These are phyloP conservation scores for Eutrigla gurnardus DNA, from an alignment of 2,797 vertebrate species.

Conservation along the genomic window DNA sequence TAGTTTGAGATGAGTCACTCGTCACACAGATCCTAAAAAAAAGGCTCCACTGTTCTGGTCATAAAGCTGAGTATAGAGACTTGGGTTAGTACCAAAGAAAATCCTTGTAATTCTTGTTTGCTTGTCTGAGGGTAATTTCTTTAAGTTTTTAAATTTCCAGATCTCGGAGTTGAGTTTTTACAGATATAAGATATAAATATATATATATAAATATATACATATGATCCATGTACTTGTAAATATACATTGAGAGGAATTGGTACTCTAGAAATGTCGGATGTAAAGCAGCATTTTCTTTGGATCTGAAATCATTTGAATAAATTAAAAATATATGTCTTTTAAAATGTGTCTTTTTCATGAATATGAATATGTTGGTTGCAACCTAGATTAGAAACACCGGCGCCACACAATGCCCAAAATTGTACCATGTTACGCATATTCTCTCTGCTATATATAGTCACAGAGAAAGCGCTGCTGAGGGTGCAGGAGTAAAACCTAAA, in stretches of 20 bases:
- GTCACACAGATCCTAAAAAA: conserved; percentile 43
- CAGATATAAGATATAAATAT: conserved; percentile 51
- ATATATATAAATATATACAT: conserved; percentile 31
- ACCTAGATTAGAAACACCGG: background rate
- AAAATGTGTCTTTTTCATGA: conserved; percentile 43
- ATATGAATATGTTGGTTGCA: conserved; percentile 10
- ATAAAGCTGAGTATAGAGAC: conserved; percentile 43
- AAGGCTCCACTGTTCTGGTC: conserved; percentile 24
- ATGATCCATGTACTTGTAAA: conserved; percentile 71
- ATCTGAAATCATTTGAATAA: conserved; percentile 70
- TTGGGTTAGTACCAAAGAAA: conserved; percentile 46
- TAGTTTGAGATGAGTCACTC: conserved; percentile 56
- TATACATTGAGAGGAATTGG: conserved; percentile 60
- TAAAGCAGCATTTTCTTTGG: conserved; percentile 62
- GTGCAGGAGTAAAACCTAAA: conserved; percentile 71
- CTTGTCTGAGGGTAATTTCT: conserved; percentile 70
- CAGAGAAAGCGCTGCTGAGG: conserved; percentile 38
- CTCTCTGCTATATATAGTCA: conserved; percentile 45
- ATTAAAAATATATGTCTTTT: conserved; percentile 80
- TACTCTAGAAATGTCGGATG: conserved; percentile 61
- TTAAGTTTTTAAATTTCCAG: conserved; percentile 52
- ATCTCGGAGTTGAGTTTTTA: conserved; percentile 68
- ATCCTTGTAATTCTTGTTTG: conserved; percentile 50
- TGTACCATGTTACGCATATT: conserved; percentile 17
- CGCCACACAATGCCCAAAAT: conserved; percentile 1